Base-by-base conservation (phyloP, 2,888 invertebrate genomes). In the Deilephila porcellus region DNA sequence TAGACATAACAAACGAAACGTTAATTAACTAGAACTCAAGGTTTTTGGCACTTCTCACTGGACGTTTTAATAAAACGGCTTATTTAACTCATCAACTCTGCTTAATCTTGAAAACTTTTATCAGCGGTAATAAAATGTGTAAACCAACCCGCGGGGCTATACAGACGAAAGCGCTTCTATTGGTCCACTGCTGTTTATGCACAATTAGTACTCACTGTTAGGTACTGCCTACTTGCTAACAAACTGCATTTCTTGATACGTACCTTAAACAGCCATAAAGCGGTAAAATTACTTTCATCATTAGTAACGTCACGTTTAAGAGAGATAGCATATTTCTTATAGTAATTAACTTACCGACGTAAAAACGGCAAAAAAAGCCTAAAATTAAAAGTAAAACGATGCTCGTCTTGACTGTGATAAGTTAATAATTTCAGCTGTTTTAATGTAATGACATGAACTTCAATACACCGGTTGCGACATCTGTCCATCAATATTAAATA, bases 1-100 rank as follows among this genome's bases (percentile, higher is more conserved):
- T 34, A 64, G 74, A 74, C 74, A 74, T 34, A 71, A 71, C 74
- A 71, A 74, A 74, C 64, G 60, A 37, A 64, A 71, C 56, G 64
- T 45, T 74, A 71, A 74, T 74, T 71, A 74, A 71, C 64, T 53
- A 62, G 67, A 64, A 64, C 71, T 64, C 74, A 64, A 37, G 29
- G 63, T 74, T 71, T 60, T 64, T 71, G 74, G 64, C 74, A 74
- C 62, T 70, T 29, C 56, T 60, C 73, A 45, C 64, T 67, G 70
- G 60, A 73, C 37, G 14, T 71, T 72, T 71, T 56, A 64, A 64
- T 72, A 72, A 72, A 56, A 56, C 56, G 32, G 63, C 63, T 72
- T 72, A 52, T 67, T 67, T 67, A 72, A 72, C 72, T 72, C 63
- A 63, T 72, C 63, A 63, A 64, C 63, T 32, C 53, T 72, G 53